These are phyloP conservation scores for Ernsta delagoae DNA, from an alignment of 2,888 invertebrate genomes.

Conservation along the genomic window DNA sequence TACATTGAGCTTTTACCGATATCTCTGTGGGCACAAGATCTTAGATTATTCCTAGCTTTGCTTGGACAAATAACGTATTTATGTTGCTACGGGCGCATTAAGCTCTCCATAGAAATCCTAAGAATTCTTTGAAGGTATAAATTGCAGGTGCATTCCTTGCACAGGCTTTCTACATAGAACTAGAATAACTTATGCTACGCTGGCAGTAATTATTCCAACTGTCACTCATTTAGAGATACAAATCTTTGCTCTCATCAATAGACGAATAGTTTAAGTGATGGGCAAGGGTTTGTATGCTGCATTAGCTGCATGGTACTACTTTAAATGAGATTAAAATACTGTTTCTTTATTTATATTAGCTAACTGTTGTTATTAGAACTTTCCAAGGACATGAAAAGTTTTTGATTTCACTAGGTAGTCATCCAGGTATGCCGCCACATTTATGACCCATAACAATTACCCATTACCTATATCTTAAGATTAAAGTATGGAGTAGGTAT, in stretches of 20 bases:
- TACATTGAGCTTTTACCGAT: background rate
- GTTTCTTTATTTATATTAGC: too few species aligned
- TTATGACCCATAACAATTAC: too few species aligned
- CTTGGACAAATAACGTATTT: conserved; percentile 14
- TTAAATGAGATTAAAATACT: too few species aligned
- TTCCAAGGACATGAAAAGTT: too few species aligned
- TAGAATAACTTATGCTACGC: conserved; percentile 15
- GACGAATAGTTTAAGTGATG: background rate
- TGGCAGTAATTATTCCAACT: conserved; percentile 16
- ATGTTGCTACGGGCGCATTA: conserved; percentile 1
- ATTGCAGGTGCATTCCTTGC: conserved; percentile 17
- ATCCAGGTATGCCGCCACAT: too few species aligned
- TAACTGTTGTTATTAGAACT: too few species aligned
- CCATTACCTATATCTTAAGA: too few species aligned
- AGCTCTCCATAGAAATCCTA: conserved; percentile 5
- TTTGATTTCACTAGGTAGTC: too few species aligned
- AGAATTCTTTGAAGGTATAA: conserved; percentile 23
- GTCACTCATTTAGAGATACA: conserved; percentile 17
- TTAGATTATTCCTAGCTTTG: conserved; percentile 2
- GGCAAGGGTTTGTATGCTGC: background rate
- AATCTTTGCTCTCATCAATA: conserved; percentile 18
- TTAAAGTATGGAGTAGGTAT: too few species aligned
- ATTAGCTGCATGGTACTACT: too few species aligned
- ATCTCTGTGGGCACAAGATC: background rate
- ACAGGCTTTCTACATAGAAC: conserved; percentile 15